Evolutionary conservation across 53 echinoderm and acorn worm species (phyloP), one percentile per base, ranked within the genome.

Genomic region (Astropecten irregularis): DNA sequence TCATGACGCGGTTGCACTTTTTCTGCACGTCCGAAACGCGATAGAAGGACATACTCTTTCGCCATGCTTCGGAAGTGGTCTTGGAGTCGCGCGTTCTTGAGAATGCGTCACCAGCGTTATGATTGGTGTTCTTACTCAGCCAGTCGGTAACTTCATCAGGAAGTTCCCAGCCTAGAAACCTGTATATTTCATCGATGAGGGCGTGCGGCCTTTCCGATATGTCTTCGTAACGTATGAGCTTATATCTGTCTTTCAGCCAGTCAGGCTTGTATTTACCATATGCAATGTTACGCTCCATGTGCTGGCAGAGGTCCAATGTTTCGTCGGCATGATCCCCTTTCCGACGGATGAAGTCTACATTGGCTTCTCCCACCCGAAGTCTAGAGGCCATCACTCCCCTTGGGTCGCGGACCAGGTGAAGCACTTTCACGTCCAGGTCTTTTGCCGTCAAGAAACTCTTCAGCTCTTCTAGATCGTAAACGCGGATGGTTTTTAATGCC

Each of bases 401-500:
- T 50, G 95, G 95, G 48, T 95, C 95, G 4, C 95, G 86, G 15
- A 95, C 84, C 7, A 95, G 89, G 44, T 95, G 92, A 19, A 95
- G 53, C 29, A 92, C 87, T 57, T 89, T 92, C 0, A 83, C 35
- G 31, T 95, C 88, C n/a, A 86, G 30, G 9, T 62, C 37, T 2
- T 57, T 40, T 49, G 71, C 73, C 38, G 52, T 52, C 2, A 95
- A 25, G 29, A 89, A 81, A 0, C 28, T 44, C 66, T 73, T 77
- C 27, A 95, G 40, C 5, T 83, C 29, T 10, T 58, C 40, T 26
- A 95, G 68, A 46, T 92, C 87, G 29, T 63, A 59, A 0, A 95
- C 74, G 19, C 95, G 84, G 44, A 95, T 95, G 13, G 92, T 82
- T 62, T 95, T 95, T 0, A 95, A 60, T 22, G 84, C 90, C 8